Evolutionary conservation across 1,140 invertebrate species (phyloP).

Genomic region (Zaprionus vittiger): DNA sequence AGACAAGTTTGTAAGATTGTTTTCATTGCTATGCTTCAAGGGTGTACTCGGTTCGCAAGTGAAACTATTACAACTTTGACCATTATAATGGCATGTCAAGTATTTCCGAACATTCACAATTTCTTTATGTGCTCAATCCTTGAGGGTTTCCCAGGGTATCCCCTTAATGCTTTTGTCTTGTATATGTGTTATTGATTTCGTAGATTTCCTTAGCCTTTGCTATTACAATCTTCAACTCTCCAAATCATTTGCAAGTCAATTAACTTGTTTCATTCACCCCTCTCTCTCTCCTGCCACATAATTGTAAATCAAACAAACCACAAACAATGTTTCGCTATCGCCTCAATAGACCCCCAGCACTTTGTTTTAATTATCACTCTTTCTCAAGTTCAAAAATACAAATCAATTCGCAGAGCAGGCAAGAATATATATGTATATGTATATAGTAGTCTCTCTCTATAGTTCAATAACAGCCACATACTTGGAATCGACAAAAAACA

Average conservation of each 20-base stretch:
- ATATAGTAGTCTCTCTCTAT: background rate
- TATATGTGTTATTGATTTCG: background rate
- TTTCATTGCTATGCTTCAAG: slow-evolving; percentile 16
- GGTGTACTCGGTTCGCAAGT: background rate
- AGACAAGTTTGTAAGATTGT: slow-evolving; percentile 8
- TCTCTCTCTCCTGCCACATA: background rate
- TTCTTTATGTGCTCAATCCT: background rate
- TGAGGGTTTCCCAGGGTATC: background rate
- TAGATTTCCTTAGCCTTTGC: background rate
- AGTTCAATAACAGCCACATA: slow-evolving; percentile 7
- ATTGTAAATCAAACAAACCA: slow-evolving; percentile 30
- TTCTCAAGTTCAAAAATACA: slow-evolving; percentile 41
- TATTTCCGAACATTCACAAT: background rate
- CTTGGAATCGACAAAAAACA: slow-evolving; percentile 20
- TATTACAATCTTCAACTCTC: background rate
- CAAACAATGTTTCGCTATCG: slow-evolving; percentile 20
- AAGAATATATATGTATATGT: background rate
- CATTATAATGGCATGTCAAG: background rate
- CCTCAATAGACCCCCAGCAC: slow-evolving; percentile 15
- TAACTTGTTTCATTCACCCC: background rate
- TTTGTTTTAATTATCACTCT: slow-evolving; percentile 8
- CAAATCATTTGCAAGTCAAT: background rate
- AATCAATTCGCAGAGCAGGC: slow-evolving; percentile 31
- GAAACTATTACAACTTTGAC: slow-evolving; percentile 12
- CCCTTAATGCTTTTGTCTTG: too few relatives aligned